Conservation (phyloP, 1,140 invertebrate species). For the Lucilia cuprina region DNA sequence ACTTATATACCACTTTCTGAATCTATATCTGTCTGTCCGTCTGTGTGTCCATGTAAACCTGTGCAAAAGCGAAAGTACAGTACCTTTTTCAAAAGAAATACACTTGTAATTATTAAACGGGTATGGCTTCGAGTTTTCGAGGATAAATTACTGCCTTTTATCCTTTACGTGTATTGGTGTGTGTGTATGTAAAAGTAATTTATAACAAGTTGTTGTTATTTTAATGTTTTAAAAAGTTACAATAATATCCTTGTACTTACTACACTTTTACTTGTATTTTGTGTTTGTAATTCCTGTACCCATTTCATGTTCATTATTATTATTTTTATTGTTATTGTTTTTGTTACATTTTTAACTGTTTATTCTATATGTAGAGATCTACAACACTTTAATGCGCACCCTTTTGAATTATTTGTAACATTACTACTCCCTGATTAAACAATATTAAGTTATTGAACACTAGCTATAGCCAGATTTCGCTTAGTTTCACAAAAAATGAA, state of each 20-base stretch:
- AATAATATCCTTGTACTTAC: slow-evolving; percentile 33
- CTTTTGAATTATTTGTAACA: not conserved
- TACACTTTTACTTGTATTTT: slow-evolving; percentile 20
- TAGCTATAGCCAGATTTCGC: too few relatives aligned
- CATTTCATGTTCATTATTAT: slow-evolving; percentile 23
- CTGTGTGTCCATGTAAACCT: too few relatives aligned
- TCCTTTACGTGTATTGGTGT: too few relatives aligned
- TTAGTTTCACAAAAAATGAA: too few relatives aligned
- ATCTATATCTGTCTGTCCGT: too few relatives aligned
- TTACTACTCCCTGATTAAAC: not conserved
- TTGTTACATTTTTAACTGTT: slow-evolving; percentile 11
- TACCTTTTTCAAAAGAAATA: too few relatives aligned
- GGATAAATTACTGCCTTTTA: too few relatives aligned
- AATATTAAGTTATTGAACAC: not conserved
- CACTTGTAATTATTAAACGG: too few relatives aligned
- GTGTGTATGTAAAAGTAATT: not conserved
- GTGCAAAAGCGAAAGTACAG: too few relatives aligned
- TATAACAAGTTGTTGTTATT: slow-evolving; percentile 26
- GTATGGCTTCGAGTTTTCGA: too few relatives aligned
- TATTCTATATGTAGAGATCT: not conserved
- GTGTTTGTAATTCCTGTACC: not conserved
- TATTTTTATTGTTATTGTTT: slow-evolving; percentile 9
- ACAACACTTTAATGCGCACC: not conserved
- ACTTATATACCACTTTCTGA: too few relatives aligned
- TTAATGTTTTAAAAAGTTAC: slow-evolving; percentile 34